These are phyloP conservation scores for Aleiodes testaceus DNA, from an alignment of 2,888 invertebrate species.

Conservation along the genomic window DNA sequence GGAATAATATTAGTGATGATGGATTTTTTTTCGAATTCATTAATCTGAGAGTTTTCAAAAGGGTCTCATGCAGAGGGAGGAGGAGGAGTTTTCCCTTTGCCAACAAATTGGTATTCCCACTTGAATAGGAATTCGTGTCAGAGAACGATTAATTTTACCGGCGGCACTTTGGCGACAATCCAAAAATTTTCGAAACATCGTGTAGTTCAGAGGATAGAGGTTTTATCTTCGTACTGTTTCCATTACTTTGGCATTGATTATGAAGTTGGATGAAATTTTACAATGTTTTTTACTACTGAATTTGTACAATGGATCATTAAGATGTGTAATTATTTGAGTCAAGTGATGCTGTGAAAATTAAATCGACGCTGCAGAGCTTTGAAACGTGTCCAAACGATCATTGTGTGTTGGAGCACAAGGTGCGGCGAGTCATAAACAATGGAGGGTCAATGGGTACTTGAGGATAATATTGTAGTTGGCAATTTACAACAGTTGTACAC, in stretches of 20 bases:
- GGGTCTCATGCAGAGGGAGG: conserved; percentile 10
- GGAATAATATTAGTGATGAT: too few relatives aligned
- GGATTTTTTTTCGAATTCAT: background rate
- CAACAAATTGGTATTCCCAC: conserved; percentile 67
- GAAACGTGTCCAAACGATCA: conserved; percentile 47
- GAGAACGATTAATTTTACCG: conserved; percentile 68
- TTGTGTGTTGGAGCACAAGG: conserved; percentile 46
- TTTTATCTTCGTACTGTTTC: background rate
- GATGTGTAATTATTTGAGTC: background rate
- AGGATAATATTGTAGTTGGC: conserved; percentile 50
- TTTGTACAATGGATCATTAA: conserved; percentile 2
- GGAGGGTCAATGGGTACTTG: conserved; percentile 49
- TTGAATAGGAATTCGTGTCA: conserved; percentile 68
- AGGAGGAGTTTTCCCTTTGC: conserved; percentile 43
- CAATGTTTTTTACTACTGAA: too few relatives aligned
- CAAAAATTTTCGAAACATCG: conserved; percentile 55
- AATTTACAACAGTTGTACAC: conserved; percentile 47
- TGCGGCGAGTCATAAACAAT: conserved; percentile 50
- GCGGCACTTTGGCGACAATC: conserved; percentile 63
- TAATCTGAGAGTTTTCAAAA: conserved; percentile 38
- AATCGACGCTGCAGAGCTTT: background rate
- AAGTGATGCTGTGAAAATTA: too few relatives aligned
- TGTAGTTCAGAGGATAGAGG: conserved; percentile 42
- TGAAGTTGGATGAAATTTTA: background rate
- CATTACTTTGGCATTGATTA: too few relatives aligned